Base-by-base conservation (phyloP, 2,888 invertebrate species). In the Machimus rusticus region DNA sequence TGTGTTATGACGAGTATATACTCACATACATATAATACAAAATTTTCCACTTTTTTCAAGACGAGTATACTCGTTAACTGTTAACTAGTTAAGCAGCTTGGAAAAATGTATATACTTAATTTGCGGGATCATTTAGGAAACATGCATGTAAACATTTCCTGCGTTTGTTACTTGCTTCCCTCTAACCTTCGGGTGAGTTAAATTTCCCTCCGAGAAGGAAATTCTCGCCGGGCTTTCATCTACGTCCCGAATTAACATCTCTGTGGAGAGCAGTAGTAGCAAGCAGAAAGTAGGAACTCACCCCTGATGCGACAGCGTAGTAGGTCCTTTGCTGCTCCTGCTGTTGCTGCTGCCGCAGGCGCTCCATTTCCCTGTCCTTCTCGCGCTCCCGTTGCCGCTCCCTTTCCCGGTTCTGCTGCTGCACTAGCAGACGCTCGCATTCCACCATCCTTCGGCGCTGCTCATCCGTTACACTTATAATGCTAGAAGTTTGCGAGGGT, bases 241-340 rank as follows among this genome's bases (percentile, higher is more conserved):
- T 51, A 51, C 19, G 51, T 19, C n/a, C 51, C 19, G 51, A 51
- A 51, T 51, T 19, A 51, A 19, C 1, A 19, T n/a, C 51, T 16
- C 8, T 51, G 5, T 19, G 5, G n/a, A 16, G 16, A 19, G 51
- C 19, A 66, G 66, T 66, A 55, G 39, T 37, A 8, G 37, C 0
- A 31, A 37, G 37, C 0, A 39, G 55, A 8, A 19, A 19, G 55
- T 19, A 9, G 85, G 57, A 74, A 87, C 88, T 88, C 86, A 88
- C 89, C 82, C 89, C 89, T 51, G 87, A 55, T 82, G 88, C 51
- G 51, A 87, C 78, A n/a, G 88, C 74, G 74, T 87, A 87, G 79
- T 89, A 88, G 55, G 90, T 89, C 87, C 93, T 91, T 88, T 92
- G 89, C 88, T 91, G 91, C 77, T 91, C 92, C 88, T 93, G 93